These are phyloP conservation scores for Dinocampus coccinellae DNA, from an alignment of 2,888 invertebrate species.

Conservation along the genomic window DNA sequence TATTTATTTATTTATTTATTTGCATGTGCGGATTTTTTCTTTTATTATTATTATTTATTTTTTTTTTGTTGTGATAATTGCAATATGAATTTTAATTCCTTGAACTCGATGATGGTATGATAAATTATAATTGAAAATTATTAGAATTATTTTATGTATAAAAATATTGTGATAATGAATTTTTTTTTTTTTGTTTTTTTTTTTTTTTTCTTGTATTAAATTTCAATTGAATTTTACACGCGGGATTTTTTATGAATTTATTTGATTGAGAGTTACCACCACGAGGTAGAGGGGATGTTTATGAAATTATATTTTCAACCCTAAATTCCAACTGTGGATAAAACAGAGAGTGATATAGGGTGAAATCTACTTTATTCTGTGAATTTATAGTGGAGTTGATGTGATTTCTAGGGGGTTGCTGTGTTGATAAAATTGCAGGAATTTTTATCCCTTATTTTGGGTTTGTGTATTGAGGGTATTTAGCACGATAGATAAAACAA, in stretches of 20 bases:
- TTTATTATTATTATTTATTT: background rate
- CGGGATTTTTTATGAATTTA: no score
- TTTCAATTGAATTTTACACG: background rate
- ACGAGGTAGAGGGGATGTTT: slow-evolving; percentile 22
- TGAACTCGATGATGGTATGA: no score
- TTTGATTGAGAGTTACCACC: slow-evolving; percentile 25
- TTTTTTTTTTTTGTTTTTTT: background rate
- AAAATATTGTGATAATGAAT: no score
- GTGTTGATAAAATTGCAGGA: background rate
- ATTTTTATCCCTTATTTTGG: background rate
- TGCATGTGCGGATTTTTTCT: background rate
- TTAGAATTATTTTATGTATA: no score
- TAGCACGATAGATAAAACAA: background rate
- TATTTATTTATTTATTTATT: background rate
- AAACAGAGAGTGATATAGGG: slow-evolving; percentile 52
- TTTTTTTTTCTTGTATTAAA: background rate
- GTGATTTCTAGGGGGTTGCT: slow-evolving; percentile 36
- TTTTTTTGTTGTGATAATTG: background rate
- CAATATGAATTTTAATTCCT: background rate
- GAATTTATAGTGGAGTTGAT: background rate
- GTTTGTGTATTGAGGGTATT: background rate
- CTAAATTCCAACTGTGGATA: slow-evolving; percentile 59
- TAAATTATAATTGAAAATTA: no score
- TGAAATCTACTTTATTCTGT: background rate
- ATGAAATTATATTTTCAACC: slow-evolving; percentile 40